Base-by-base conservation (phyloP, 2,797 vertebrate species). In the Capromys pilorides region DNA sequence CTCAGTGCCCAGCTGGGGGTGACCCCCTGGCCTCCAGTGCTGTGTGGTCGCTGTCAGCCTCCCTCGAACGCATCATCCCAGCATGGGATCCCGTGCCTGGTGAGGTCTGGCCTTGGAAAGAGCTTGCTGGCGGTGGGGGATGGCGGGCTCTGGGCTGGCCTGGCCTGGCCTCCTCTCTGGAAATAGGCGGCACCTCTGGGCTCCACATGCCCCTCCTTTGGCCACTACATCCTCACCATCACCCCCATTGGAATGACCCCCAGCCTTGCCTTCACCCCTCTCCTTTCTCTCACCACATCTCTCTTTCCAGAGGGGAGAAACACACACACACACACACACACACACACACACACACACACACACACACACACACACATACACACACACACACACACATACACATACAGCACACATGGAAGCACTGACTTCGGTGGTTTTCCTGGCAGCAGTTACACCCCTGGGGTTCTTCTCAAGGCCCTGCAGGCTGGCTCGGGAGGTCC, bases 41-140 rank as follows among this genome's bases (percentile, higher is more conserved):
- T 77, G 79, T 94, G 93, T 94, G 92, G 94, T 95, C 88, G 78
- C 61, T 62, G 1, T 87, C 89, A 89, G 94, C 86, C 45, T 61
- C 81, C 61, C 95, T 83, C 90, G 67, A 83, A 83, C n/a, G 33
- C 21, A 24, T 78, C 92, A 73, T 84, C 86, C 77, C 77, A 85
- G 45, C 36, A 66, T 85, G 89, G 94, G 90, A 96, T 94, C 81
- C 94, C 92, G 79, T 89, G 71, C 93, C 90, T 22, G 69, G 78
- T 79, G 83, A 96, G 86, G 36, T 54, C 19, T 57, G 51, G 36
- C 64, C 31, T 85, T 54, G 41, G 64, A 14, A 28, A 28, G 14
- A 33, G 13, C 8, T 9, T 31, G 24, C 2, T 3, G 59, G 61
- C 24, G 88, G 61, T 90, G 49, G 41, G 79, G 81, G 83, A 94